Evolutionary conservation across 2,113 vertebrate genomes (phyloP).

Genomic region (Dolichallabes microphthalmus): DNA sequence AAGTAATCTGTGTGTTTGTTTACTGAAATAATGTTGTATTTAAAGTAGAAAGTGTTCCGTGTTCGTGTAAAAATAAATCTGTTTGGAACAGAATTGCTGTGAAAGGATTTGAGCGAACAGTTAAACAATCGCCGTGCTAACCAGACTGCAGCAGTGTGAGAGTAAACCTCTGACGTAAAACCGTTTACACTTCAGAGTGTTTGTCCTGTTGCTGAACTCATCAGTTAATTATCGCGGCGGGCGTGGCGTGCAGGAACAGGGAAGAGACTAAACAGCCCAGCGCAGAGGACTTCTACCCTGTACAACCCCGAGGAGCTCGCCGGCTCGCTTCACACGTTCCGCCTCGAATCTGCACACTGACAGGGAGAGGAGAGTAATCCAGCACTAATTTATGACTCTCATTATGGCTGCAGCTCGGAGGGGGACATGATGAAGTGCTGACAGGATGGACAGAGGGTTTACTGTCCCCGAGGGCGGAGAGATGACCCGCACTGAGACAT

Average conservation of each 20-base stretch:
- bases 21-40: neutral
- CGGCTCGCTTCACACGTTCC: too few relatives aligned
- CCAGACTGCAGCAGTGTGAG: neutral
- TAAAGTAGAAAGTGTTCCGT: neutral
- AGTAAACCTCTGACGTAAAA: neutral
- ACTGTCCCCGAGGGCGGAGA: conserved; percentile 3
- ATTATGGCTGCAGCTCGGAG: neutral
- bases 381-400: conserved; percentile 11
- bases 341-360: neutral
- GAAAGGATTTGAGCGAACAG: neutral
- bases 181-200: conserved; percentile 1
- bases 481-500: neutral
- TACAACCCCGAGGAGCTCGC: neutral
- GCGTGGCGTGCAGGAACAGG: neutral
- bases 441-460: neutral
- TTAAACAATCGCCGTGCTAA: neutral
- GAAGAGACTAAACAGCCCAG: neutral
- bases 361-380: neutral
- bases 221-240: neutral
- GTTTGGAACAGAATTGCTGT: neutral
- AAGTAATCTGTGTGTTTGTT: too few relatives aligned
- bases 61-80: neutral
- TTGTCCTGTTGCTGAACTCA: neutral
- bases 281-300: neutral
- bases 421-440: neutral